phyloP scores from a whole-genome alignment of 1,140 invertebrate genomes.

The Periplaneta americana region DNA sequence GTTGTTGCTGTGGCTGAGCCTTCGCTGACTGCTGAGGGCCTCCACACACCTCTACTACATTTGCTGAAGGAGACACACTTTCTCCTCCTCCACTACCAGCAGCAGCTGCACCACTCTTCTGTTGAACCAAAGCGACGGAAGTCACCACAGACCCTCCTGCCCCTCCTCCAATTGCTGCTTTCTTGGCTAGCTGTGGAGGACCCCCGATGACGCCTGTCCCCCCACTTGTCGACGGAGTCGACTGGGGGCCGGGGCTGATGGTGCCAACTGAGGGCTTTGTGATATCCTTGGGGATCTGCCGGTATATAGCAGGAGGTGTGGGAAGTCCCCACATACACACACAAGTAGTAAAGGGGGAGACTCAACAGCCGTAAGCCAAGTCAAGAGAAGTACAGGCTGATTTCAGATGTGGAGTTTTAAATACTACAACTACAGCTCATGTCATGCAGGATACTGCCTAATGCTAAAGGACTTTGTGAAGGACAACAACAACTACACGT shows the following conservation, averaged over 20 bases:
- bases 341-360: constrained; percentile 16
- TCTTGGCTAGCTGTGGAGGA: constrained; percentile 17
- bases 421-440: too few species aligned
- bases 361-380: neutral
- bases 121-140: neutral
- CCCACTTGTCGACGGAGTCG: constrained; percentile 23
- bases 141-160: neutral
- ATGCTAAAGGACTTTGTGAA: too few species aligned
- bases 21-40: constrained; percentile 4
- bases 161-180: neutral
- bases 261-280: constrained; percentile 40
- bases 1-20: constrained; percentile 5
- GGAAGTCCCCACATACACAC: constrained; percentile 36
- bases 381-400: neutral
- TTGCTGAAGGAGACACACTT: neutral
- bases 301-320: constrained; percentile 36
- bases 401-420: neutral
- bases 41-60: constrained; percentile 8
- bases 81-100: neutral
- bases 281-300: constrained; percentile 55
- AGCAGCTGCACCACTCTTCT: neutral
- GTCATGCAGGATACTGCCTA: too few species aligned
- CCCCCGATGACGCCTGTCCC: constrained; percentile 17
- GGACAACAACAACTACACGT: too few species aligned
- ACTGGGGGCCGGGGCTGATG: constrained; percentile 26